phyloP scores from a whole-genome alignment of 1,140 invertebrate species.

The Argopecten irradians region DNA sequence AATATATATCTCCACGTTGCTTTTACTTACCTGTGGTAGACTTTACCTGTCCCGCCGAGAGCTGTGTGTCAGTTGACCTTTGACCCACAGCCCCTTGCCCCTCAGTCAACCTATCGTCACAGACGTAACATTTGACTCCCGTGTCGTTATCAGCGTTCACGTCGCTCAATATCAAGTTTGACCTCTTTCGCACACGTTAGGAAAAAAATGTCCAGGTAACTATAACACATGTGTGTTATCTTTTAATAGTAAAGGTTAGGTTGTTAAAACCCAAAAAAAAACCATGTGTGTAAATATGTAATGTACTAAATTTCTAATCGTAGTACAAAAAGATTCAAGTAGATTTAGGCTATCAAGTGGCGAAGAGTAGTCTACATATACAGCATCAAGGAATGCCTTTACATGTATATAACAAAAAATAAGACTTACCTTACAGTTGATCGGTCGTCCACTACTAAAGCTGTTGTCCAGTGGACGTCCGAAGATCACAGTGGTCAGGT shows the following conservation, averaged over 20 bases:
- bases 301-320: background rate
- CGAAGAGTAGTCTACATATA: background rate
- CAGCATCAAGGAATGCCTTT: background rate
- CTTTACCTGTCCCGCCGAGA: slow-evolving; percentile 19
- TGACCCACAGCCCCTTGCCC: slow-evolving; percentile 12
- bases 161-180: background rate
- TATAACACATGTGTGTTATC: background rate
- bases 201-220: slow-evolving; percentile 7
- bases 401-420: background rate
- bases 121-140: slow-evolving; percentile 21
- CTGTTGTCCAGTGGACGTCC: background rate
- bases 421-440: background rate
- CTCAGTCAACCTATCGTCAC: slow-evolving; percentile 20
- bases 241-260: slow-evolving; percentile 1
- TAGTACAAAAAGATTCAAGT: background rate
- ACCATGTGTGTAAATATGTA: background rate
- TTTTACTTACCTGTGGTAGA: background rate
- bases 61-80: background rate
- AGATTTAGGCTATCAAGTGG: background rate
- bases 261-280: background rate
- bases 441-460: background rate
- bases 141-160: background rate
- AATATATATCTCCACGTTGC: slow-evolving; percentile 5
- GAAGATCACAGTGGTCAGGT: background rate
- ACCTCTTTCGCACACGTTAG: background rate